Evolutionary conservation across 2,888 invertebrate species (phyloP).

Genomic region (Pollenia angustigena): DNA sequence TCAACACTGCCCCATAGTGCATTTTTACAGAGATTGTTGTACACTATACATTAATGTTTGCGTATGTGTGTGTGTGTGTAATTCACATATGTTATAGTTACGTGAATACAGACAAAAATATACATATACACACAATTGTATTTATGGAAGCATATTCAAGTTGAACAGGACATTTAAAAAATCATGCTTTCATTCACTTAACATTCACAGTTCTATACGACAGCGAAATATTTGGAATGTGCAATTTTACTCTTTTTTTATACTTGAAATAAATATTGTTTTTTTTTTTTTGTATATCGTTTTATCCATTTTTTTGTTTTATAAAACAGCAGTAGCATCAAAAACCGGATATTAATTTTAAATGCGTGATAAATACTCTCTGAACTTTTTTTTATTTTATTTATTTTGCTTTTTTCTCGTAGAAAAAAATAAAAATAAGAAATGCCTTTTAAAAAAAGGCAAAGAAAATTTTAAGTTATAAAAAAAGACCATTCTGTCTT

Average conservation of each 20-base stretch:
- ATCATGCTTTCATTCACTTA: conserved; percentile 44
- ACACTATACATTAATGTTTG: not conserved
- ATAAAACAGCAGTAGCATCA: not conserved
- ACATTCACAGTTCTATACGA: conserved; percentile 25
- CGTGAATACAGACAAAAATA: conserved; percentile 13
- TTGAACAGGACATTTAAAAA: conserved; percentile 63
- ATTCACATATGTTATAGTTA: conserved; percentile 13
- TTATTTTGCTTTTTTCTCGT: conserved; percentile 14
- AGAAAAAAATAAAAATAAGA: not conserved
- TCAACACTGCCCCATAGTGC: conserved; percentile 42
- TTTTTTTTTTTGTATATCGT: conserved; percentile 14
- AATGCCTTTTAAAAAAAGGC: conserved; percentile 6
- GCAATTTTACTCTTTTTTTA: conserved; percentile 39
- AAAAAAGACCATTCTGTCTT: conserved; percentile 11
- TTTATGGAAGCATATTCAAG: conserved; percentile 39
- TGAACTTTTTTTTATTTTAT: conserved; percentile 42
- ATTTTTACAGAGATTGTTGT: not conserved
- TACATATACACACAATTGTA: conserved; percentile 18
- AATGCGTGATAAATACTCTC: conserved; percentile 74
- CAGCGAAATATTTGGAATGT: conserved; percentile 12
- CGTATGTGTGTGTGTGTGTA: not conserved
- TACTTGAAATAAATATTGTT: conserved; percentile 17
- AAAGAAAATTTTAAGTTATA: conserved; percentile 10
- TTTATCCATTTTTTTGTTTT: conserved; percentile 1
- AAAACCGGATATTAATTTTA: conserved; percentile 76